phyloP scores from a whole-genome alignment of 2,888 invertebrate genomes.

The Chymomyza fuscimana region DNA sequence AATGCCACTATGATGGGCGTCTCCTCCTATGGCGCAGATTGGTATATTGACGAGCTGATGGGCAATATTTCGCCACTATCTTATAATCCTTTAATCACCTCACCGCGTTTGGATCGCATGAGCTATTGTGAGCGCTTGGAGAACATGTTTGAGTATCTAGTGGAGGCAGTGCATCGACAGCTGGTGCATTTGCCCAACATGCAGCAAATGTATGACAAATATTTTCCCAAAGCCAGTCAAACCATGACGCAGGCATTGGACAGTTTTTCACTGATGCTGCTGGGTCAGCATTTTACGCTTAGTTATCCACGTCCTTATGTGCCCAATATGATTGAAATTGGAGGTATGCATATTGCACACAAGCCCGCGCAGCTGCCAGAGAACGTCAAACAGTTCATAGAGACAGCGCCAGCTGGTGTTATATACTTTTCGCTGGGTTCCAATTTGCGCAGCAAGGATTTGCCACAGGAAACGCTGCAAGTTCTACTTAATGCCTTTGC shows the following conservation, averaged over 20 bases:
- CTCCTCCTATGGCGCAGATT: conserved; percentile 57
- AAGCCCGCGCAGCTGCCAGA: conserved; percentile 61
- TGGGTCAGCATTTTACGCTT: conserved; percentile 75
- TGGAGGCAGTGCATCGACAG: conserved; percentile 48
- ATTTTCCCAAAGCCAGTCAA: conserved; percentile 63
- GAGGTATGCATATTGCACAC: conserved; percentile 74
- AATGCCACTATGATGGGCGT: conserved; percentile 64
- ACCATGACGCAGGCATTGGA: conserved; percentile 53
- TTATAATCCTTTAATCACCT: conserved; percentile 65
- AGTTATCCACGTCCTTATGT: conserved; percentile 71
- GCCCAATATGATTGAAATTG: conserved; percentile 78
- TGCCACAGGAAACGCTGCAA: conserved; percentile 57
- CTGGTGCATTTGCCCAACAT: conserved; percentile 66
- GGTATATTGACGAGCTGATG: conserved; percentile 43
- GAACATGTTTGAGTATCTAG: conserved; percentile 60
- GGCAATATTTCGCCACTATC: conserved; percentile 73
- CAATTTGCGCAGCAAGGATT: conserved; percentile 69
- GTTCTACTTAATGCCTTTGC: conserved; percentile 51
- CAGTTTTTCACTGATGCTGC: conserved; percentile 71
- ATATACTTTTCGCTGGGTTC: conserved; percentile 80
- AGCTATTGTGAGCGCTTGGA: conserved; percentile 70
- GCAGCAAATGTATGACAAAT: conserved; percentile 48
- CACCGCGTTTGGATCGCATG: conserved; percentile 71
- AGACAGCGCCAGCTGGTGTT: conserved; percentile 77
- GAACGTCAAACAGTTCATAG: conserved; percentile 76